phyloP scores from a whole-genome alignment of 2,888 invertebrate genomes.

The Zeuzera pyrina region DNA sequence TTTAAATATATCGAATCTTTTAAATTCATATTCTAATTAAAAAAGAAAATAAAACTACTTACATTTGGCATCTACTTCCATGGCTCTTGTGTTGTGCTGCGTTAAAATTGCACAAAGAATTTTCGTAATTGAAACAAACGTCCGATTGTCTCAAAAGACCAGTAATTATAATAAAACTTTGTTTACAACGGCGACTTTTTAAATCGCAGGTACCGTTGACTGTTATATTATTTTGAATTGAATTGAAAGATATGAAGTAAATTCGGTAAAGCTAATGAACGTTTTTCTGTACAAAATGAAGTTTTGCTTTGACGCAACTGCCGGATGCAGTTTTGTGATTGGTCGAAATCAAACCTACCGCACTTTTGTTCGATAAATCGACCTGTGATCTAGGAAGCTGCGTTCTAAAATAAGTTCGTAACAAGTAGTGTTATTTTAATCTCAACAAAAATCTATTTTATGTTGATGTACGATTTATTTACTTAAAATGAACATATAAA shows the following conservation, averaged over 20 bases:
- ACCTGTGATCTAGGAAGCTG: conserved; percentile 36
- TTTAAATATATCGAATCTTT: too few relatives aligned
- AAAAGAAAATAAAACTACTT: conserved; percentile 22
- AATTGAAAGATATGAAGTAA: conserved; percentile 34
- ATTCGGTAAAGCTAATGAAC: conserved; percentile 9
- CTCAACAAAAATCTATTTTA: too few relatives aligned
- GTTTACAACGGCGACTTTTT: conserved; percentile 27
- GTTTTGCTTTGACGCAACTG: conserved; percentile 29
- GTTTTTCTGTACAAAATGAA: not conserved
- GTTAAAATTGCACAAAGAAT: conserved; percentile 26
- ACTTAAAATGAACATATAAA: too few relatives aligned
- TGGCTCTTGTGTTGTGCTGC: conserved; percentile 24
- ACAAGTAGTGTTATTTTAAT: too few relatives aligned
- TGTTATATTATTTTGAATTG: conserved; percentile 43
- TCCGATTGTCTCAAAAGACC: conserved; percentile 29
- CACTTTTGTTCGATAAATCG: conserved; percentile 32
- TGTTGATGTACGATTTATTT: too few relatives aligned
- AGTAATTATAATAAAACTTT: conserved; percentile 26
- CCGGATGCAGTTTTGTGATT: conserved; percentile 37
- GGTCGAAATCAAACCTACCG: conserved; percentile 51
- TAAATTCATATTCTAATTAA: not conserved
- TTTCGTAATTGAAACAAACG: conserved; percentile 21
- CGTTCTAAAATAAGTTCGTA: conserved; percentile 20
- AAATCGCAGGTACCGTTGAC: conserved; percentile 33
- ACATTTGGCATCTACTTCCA: conserved; percentile 63